phyloP scores from a whole-genome alignment of 1,140 invertebrate species.

The Drosophila willistoni region DNA sequence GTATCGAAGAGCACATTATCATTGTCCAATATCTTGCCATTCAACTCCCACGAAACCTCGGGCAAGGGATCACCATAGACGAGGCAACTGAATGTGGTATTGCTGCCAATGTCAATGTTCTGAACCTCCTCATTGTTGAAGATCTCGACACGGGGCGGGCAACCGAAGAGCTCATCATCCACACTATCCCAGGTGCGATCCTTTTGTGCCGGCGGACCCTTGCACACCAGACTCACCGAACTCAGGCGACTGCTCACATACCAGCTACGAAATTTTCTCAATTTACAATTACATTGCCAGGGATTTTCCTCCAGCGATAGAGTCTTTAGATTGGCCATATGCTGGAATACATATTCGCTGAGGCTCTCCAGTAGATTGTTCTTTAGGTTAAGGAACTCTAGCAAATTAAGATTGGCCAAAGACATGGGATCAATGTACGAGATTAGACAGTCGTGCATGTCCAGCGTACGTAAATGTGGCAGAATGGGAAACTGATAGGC shows the following conservation, averaged over 20 bases:
- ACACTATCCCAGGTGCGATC: conserved; percentile 88
- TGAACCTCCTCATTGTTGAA: conserved; percentile 86
- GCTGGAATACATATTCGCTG: conserved; percentile 87
- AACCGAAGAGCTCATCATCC: conserved; percentile 88
- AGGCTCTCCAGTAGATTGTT: conserved; percentile 88
- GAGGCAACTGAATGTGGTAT: conserved; percentile 91
- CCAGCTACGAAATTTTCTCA: conserved; percentile 92
- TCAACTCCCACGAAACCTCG: conserved; percentile 91
- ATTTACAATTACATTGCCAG: conserved; percentile 94
- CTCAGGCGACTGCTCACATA: conserved; percentile 88
- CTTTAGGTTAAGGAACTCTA: conserved; percentile 89
- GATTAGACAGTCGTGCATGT: conserved; percentile 91
- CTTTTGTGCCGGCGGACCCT: conserved; percentile 85
- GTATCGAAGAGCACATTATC: conserved; percentile 82
- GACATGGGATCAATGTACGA: conserved; percentile 88
- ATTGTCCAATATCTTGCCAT: conserved; percentile 86
- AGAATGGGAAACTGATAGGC: conserved; percentile 89
- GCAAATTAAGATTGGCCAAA: conserved; percentile 86
- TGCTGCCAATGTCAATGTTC: conserved; percentile 89
- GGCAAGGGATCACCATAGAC: conserved; percentile 93
- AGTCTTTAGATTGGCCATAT: conserved; percentile 89
- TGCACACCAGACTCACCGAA: conserved; percentile 87
- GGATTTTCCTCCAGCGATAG: conserved; percentile 92
- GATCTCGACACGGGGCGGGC: conserved; percentile 87
- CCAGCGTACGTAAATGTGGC: conserved; percentile 88